Evolutionary conservation across 2,797 vertebrate genomes (phyloP), one percentile per base, ranked within the genome.

Genomic region (Eulemur coronatus): DNA sequence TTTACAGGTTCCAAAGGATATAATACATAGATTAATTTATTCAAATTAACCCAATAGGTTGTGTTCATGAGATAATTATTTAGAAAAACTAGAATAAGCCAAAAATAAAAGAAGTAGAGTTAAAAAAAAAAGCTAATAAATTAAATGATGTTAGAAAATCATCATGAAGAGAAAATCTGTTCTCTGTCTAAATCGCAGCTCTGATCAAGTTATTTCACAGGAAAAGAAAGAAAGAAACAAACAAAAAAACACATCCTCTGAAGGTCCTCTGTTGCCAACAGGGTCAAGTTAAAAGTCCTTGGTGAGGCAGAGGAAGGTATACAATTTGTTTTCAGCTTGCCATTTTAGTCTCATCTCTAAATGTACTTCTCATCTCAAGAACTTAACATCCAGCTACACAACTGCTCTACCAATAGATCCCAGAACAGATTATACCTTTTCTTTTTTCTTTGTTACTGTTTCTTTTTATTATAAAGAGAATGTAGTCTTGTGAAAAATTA

Each of bases 131-230:
- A 55, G 5, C 24, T 86, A 82, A 8, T 81, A 91, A 85, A 33
- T 82, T 93, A 96, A 96, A 70, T 73, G 7, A 67, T 92, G 28
- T 94, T 86, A 94, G 57, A 84, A 92, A 90, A 90, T 78, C 18
- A 69, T 55, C 86, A 59, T 63, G 30, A 97, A 87, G 57, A 87
- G 43, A 96, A 86, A 73, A 63, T 93, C 35, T 82, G 8, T 89
- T 90, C 50, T 89, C 18, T 59, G n/a, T 91, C n/a, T 48, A 84
- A 95, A 94, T 79, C 57, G 95, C 33, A 93, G n/a, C 22, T 91
- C 65, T 75, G 20, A 59, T 78, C 17, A 95, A 89, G 48, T 70
- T 63, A 69, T 96, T 89, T 91, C 50, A 87, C 30, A 8, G 38
- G 28, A 84, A 91, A 86, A 79, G 43, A 57, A 76, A 65, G 1